Base-by-base conservation (phyloP, 2,888 invertebrate genomes). In the Acheta domesticus region DNA sequence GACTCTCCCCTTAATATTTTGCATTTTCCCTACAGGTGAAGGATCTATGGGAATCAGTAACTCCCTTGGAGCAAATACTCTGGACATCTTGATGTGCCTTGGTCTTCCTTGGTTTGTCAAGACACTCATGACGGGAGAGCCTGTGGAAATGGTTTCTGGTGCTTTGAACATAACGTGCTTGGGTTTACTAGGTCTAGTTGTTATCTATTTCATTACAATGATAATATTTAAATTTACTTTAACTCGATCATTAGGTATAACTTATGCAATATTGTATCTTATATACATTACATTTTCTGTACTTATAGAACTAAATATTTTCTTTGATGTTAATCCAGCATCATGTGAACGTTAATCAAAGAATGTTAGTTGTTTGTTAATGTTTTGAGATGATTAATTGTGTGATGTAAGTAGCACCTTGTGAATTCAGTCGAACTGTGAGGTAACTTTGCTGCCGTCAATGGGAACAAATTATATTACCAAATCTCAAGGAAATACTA, bases 31-130 rank as follows among this genome's bases (percentile, higher is more conserved):
- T 87, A 23, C 84, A 93, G 93, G 93, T 48, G 89, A 92, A 84
- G 93, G 93, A 14, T 90, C 91, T 20, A 94, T 94, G 94, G 94
- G 94, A 0, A 90, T 95, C 80, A 93, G 93, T 85, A 95, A 93
- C 86, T 92, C 94, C 1, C 93, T 95, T 77, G 94, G 94, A 21
- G 94, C 94, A 1, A 95, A 94, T 85, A 93, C 94, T 0, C 94
- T 95, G 84, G 94, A 94, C 85, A 93, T 95, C 49, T 87, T 94
- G 11, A 88, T 94, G 1, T 94, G 94, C 83, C 88, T 95, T 81
- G 94, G 94, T 1, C 85, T 94, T 20, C 94, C 95, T 0, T 94
- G 94, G 94, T 87, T 94, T 49, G 88, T 94, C 23, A 94, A 94
- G 84, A 88, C 91, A 0, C 85, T 90, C 12, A 89, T 91, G 81